These are phyloP conservation scores for Urosaurus nigricauda DNA, from an alignment of 2,797 vertebrate genomes.

Conservation along the genomic window DNA sequence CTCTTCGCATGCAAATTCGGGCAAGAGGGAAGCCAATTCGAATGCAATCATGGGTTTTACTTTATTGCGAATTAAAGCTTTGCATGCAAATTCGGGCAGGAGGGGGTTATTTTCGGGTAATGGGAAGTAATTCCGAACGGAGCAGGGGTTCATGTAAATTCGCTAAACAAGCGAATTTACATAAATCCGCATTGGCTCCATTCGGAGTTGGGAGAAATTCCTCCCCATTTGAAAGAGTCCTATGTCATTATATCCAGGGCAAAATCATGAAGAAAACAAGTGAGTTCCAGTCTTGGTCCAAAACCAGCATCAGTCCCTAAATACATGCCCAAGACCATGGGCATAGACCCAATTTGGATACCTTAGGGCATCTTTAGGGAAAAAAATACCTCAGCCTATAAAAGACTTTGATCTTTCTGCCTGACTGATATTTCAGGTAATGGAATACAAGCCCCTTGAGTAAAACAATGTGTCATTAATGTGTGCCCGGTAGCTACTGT, in stretches of 20 bases:
- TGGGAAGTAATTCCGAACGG: too few species aligned
- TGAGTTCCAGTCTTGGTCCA: not conserved
- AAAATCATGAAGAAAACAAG: not conserved
- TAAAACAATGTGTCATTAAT: not conserved
- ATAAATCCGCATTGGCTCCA: too few species aligned
- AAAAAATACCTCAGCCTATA: not conserved
- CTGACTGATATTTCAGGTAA: constrained; percentile 43
- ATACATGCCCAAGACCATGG: not conserved
- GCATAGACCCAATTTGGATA: not conserved
- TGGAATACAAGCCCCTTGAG: not conserved
- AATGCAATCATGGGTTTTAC: too few species aligned
- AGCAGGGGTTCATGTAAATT: too few species aligned
- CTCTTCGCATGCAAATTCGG: too few species aligned
- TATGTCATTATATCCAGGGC: not conserved
- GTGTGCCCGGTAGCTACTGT: not conserved
- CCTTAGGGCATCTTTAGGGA: constrained; percentile 21
- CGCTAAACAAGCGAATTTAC: too few species aligned
- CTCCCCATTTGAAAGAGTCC: too few species aligned
- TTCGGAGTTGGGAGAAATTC: too few species aligned
- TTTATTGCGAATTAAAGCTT: too few species aligned
- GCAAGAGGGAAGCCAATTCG: too few species aligned
- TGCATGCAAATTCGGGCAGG: too few species aligned
- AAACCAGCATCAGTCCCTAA: not conserved
- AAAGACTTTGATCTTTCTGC: constrained; percentile 23
- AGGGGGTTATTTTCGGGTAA: too few species aligned